Evolutionary conservation across 1,140 invertebrate genomes (phyloP).

Genomic region (Hylyphantes graminicola): DNA sequence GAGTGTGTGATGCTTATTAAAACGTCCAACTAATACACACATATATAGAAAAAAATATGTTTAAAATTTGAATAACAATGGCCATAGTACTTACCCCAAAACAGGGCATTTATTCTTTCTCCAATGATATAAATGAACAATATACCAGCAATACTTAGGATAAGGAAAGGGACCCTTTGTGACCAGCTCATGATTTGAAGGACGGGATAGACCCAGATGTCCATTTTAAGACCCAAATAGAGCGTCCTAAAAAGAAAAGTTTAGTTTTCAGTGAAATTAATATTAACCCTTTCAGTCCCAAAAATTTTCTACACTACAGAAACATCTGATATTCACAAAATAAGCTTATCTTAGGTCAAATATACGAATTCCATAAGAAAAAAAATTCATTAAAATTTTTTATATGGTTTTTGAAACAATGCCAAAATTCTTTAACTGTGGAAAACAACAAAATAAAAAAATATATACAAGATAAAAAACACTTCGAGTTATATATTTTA

Average conservation of each 20-base stretch:
- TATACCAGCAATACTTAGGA: conserved; percentile 69
- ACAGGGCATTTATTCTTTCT: conserved; percentile 17
- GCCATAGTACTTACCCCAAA: conserved; percentile 12
- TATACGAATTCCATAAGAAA: no score
- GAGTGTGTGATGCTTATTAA: background rate
- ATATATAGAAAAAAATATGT: background rate
- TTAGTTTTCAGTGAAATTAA: no score
- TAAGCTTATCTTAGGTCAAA: no score
- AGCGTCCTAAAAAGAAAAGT: conserved; percentile 74
- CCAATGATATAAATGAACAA: conserved; percentile 10
- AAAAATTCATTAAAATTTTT: no score
- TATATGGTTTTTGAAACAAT: no score
- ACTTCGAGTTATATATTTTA: no score
- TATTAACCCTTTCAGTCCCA: no score
- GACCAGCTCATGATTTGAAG: conserved; percentile 79
- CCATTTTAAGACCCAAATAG: conserved; percentile 63
- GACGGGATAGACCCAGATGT: conserved; percentile 88
- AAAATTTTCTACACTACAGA: no score
- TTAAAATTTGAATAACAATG: background rate
- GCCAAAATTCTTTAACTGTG: no score
- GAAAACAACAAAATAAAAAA: no score
- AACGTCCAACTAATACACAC: background rate
- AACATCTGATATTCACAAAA: no score
- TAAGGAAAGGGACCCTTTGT: conserved; percentile 79
- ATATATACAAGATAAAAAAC: no score